Evolutionary conservation across 2,888 invertebrate genomes (phyloP).

Genomic region (Eupithecia centaureata): DNA sequence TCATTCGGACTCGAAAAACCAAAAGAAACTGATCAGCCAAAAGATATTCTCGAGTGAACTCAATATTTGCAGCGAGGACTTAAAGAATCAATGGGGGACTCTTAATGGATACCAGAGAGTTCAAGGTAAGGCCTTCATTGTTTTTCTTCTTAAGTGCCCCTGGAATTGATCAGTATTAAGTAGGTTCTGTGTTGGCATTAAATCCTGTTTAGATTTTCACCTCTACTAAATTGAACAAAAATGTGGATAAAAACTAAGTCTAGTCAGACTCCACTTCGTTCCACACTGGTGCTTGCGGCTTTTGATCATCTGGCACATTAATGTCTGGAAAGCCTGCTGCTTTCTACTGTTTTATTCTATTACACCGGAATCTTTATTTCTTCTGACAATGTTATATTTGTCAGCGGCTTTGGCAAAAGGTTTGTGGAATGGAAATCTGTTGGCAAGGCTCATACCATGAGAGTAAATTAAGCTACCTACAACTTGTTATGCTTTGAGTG

Average conservation of each 20-base stretch:
- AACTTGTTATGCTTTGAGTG: not conserved
- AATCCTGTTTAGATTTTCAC: not conserved
- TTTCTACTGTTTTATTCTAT: constrained; percentile 7
- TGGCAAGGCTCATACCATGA: not conserved
- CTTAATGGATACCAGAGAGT: constrained; percentile 74
- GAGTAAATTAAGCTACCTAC: not conserved
- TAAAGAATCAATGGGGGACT: constrained; percentile 83
- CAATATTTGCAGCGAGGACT: constrained; percentile 74
- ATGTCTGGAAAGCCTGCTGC: constrained; percentile 37
- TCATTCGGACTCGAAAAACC: constrained; percentile 81
- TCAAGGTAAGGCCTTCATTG: constrained; percentile 61
- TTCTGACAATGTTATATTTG: not conserved
- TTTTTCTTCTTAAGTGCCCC: not conserved
- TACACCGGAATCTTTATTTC: not conserved
- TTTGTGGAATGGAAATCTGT: not conserved
- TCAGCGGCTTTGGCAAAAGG: not conserved
- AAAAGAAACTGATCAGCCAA: constrained; percentile 70
- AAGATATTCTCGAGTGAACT: constrained; percentile 85
- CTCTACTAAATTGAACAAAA: constrained; percentile 14
- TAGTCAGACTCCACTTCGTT: constrained; percentile 33
- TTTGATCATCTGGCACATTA: constrained; percentile 34
- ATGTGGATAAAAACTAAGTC: constrained; percentile 27
- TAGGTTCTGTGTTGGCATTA: not conserved
- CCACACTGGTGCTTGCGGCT: constrained; percentile 37
- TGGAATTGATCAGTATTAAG: not conserved